A percentile compares a stretch with the other conserved stretches of the same genome.
phyloP scores from a whole-genome alignment of 2,113 vertebrate species.

The chimpanzee (Pan troglodytes) region DNA sequence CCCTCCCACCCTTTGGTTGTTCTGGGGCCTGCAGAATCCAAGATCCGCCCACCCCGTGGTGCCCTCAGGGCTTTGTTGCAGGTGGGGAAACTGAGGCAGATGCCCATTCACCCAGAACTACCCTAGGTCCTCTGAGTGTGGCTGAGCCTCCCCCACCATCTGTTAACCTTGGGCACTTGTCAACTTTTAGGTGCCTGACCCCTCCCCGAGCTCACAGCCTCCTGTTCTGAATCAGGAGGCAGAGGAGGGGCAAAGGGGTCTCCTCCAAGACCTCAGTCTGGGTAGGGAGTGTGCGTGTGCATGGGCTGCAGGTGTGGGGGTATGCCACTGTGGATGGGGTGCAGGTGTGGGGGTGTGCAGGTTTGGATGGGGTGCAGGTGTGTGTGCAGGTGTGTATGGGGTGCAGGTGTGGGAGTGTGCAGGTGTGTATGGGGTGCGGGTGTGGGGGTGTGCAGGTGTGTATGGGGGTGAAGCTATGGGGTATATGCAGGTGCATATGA shows the following conservation, averaged over 20 bases:
- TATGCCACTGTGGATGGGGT: too few species aligned
- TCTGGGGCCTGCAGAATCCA: too few species aligned
- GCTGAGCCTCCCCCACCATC: neutral
- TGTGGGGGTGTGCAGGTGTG: neutral
- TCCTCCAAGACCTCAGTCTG: too few species aligned
- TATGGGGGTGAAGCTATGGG: neutral
- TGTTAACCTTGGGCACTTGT: neutral
- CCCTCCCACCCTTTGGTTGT: too few species aligned
- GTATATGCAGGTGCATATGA: accelerated
- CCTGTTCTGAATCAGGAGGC: too few species aligned
- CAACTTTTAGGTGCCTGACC: neutral
- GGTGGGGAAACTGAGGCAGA: neutral
- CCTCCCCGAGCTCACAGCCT: too few species aligned
- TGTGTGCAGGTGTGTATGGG: neutral
- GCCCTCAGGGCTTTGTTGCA: neutral
- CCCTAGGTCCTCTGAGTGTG: neutral
- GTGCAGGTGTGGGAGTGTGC: neutral
- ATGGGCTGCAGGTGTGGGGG: too few species aligned
- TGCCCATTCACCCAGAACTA: neutral
- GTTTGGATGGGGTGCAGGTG: too few species aligned
- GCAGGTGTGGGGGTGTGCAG: neutral
- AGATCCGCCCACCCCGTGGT: too few species aligned
- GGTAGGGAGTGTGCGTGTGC: too few species aligned
- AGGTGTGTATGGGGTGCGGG: too few species aligned
- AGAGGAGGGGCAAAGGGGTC: too few species aligned